phyloP scores from a whole-genome alignment of 2,888 invertebrate species.

The Lucinisca nassula region DNA sequence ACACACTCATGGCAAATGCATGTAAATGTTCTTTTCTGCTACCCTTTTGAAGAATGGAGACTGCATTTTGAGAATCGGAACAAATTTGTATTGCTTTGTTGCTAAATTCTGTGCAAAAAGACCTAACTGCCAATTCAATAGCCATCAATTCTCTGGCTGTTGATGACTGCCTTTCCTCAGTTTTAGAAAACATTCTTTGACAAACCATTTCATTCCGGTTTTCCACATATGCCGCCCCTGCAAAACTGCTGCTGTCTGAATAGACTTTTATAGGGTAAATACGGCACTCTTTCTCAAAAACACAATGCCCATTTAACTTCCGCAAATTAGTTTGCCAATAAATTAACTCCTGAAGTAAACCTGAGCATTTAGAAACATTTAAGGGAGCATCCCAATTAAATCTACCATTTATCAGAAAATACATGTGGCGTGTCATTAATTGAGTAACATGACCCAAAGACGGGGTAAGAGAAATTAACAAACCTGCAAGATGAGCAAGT shows the following conservation, averaged over 20 bases:
- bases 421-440: too few species aligned
- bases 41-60: neutral
- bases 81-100: neutral
- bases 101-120: neutral
- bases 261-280: neutral
- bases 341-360: too few species aligned
- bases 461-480: too few species aligned
- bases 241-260: neutral
- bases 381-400: too few species aligned
- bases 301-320: too few species aligned
- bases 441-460: too few species aligned
- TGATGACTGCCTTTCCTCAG: neutral
- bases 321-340: neutral
- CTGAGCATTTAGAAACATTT: too few species aligned
- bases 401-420: too few species aligned
- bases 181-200: neutral
- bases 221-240: neutral
- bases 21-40: neutral
- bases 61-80: neutral
- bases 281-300: too few species aligned
- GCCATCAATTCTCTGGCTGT: neutral
- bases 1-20: neutral
- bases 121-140: neutral
- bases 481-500: too few species aligned
- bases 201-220: neutral